Conservation (phyloP, 2,113 vertebrate species). For the Oncorhynchus nerka region DNA sequence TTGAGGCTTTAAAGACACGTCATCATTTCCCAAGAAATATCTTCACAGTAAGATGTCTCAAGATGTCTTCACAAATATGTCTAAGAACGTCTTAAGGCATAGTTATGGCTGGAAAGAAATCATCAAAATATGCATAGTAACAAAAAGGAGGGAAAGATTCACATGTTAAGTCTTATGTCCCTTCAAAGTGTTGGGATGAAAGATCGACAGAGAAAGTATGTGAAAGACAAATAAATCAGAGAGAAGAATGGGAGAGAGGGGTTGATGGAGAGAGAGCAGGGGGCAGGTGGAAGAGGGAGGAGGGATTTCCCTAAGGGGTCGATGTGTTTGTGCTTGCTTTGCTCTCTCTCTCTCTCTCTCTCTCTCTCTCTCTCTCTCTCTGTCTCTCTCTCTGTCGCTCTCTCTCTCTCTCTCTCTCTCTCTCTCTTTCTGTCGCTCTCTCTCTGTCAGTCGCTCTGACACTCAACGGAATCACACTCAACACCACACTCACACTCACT, state of each 20-base stretch:
- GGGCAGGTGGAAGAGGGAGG: background rate
- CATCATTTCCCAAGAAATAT: background rate
- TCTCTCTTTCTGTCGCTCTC: background rate
- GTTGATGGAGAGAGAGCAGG: background rate
- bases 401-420: conserved; percentile 8
- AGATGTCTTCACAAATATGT: conserved; percentile 6
- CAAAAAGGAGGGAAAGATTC: background rate
- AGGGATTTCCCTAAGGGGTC: conserved; percentile 51
- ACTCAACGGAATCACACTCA: conserved; percentile 57
- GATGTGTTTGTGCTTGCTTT: conserved; percentile 54
- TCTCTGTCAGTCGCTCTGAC: conserved; percentile 44
- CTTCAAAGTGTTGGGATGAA: conserved; percentile 40
- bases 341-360: background rate
- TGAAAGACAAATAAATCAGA: conserved; percentile 30
- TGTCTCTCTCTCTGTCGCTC: background rate
- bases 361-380: conserved; percentile 12
- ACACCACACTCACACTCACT: conserved; percentile 26
- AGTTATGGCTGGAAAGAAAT: background rate
- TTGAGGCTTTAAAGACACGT: too few relatives aligned
- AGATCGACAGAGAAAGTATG: conserved; percentile 28
- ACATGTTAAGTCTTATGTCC: conserved; percentile 23
- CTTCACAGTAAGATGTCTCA: background rate
- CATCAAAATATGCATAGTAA: background rate
- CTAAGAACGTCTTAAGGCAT: background rate
- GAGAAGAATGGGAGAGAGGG: conserved; percentile 8